Percentiles rank a stretch among this genome's conserved stretches.
These are phyloP conservation scores for Cyclopterus lumpus DNA, from an alignment of 2,797 vertebrate species.

Conservation along the genomic window DNA sequence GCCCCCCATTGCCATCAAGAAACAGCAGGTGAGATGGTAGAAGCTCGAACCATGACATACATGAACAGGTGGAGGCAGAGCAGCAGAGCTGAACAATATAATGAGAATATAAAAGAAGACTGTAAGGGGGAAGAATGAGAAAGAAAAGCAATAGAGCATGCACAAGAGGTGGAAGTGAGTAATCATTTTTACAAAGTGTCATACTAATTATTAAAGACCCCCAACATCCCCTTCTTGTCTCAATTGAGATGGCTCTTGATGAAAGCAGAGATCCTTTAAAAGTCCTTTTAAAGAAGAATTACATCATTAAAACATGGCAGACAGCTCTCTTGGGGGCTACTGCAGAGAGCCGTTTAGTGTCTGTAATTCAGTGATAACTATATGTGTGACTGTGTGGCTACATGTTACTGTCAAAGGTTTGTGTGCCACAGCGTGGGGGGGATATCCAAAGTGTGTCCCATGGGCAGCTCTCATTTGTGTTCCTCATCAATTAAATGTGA, in stretches of 20 bases:
- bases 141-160: constrained; percentile 2
- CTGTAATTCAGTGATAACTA: constrained; percentile 37
- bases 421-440: neutral
- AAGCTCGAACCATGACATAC: constrained; percentile 3
- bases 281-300: constrained; percentile 70
- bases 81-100: neutral
- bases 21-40: constrained; percentile 86
- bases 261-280: constrained; percentile 72
- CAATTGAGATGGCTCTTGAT: constrained; percentile 57
- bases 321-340: constrained; percentile 62
- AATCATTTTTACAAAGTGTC: constrained; percentile 49
- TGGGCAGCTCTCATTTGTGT: neutral
- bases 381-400: constrained; percentile 17
- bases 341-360: constrained; percentile 45
- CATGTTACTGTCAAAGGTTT: constrained; percentile 26
- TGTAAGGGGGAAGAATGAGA: neutral
- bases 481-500: constrained; percentile 37
- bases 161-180: constrained; percentile 23
- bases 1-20: constrained; percentile 85
- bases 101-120: neutral
- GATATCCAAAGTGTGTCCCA: neutral
- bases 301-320: constrained; percentile 76
- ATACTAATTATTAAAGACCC: constrained; percentile 55
- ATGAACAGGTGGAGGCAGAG: constrained; percentile 25
- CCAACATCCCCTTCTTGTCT: constrained; percentile 11